Base-by-base conservation (phyloP, 2,888 invertebrate genomes). In the Cephus sareptanus region DNA sequence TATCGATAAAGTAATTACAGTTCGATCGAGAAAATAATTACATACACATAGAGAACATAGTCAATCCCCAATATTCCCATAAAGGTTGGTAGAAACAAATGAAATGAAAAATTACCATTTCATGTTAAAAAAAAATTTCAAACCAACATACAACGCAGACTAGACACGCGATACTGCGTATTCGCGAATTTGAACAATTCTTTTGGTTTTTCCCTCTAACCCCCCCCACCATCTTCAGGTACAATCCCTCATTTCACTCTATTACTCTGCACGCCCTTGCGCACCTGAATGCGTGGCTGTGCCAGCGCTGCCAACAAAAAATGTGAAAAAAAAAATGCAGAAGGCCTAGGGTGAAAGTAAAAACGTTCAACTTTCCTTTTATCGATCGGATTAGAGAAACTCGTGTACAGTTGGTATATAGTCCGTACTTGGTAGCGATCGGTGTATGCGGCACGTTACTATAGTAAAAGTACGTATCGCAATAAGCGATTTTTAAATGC, bases 11-110 rank as follows among this genome's bases (percentile, higher is more conserved):
- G 83, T 76, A 81, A 80, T 79, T 56, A 23, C 23, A 23, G 0
- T 35, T 35, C 3, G 12, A 70, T 70, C 75, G 73, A 79, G 80
- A 79, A 81, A 84, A 83, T 76, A 81, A 80, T 79, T 56, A 56
- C 0, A 23, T 0, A 23, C 9, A 23, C 23, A 23, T 0, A 4
- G 15, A 9, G 0, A 9, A 56, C 6, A 23, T 0, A 1, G 6
- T 56, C 23, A 23, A 6, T 23, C 1, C 6, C 4, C 23, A 9
- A 56, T 6, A 56, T 56, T 23, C 40, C 40, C 15, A 9, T 56
- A 56, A 56, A 9, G 23, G 1, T 23, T 56, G 15, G 15, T 56
- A 9, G 23, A 23, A 23, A 56, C 35, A 3, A 35, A 3, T 12
- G 12, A 12, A 15, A 15, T 15, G 1, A 40, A 40, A 40, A 40